Base-by-base conservation (phyloP, 2,888 invertebrate genomes). In the Pherbina coryleti region DNA sequence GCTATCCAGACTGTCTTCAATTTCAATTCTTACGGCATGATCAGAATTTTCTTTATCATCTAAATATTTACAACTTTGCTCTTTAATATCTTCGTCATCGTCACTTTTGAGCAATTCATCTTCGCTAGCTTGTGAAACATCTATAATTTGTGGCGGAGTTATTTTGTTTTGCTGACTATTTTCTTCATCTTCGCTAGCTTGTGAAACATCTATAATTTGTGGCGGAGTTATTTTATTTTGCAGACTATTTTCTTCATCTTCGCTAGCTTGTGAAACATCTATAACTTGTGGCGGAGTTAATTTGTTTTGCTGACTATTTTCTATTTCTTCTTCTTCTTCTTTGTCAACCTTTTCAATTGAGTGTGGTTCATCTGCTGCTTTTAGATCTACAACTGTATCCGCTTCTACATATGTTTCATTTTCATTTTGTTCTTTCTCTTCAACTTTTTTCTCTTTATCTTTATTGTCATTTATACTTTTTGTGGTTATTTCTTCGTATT, bases 41-140 rank as follows among this genome's bases (percentile, higher is more conserved):
- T 28, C 34, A 66, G 64, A 28, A 34, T n/a, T 31, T 19, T 19
- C 64, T 66, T 9, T 31, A 34, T 66, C 19, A 19, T 37, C 9
- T n/a, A 34, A 19, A 14, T 1, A 19, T n/a, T 67, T 17, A 22
- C 5, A 3, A 67, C 22, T 64, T 34, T 64, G 28, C 34, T 19
- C 64, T 34, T 64, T 64, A 25, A 9, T 31, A 22, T 25, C n/a
- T 9, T 67, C 67, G 8, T 69, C 28, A 5, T 28, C 67, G 31
- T 78, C 51, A 51, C 66, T 62, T 64, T 77, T 25, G 1, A n/a
- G 34, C n/a, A 71, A 49, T 60, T 74, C 66, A 22, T 62, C 60
- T 44, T 60, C 67, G 19, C 25, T 69, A 49, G 19, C 69, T 14
- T 22, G 14, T 8, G 69, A 69, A 69, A 69, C 19, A 51, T 69